These are phyloP conservation scores for Ectemnius continuus DNA, from an alignment of 2,888 invertebrate genomes.

Conservation along the genomic window DNA sequence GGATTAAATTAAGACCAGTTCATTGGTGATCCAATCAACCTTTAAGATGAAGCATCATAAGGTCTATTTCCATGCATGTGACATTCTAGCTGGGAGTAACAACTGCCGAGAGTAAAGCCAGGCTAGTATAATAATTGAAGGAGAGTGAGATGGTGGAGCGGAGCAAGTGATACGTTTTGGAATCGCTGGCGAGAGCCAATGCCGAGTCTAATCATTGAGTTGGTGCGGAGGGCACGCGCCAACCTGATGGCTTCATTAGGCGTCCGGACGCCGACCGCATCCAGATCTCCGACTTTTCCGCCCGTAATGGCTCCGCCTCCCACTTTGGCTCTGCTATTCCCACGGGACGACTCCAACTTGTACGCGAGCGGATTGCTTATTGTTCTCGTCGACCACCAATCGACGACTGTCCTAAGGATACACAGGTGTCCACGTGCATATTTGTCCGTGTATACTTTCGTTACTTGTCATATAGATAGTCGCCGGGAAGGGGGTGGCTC, in stretches of 20 bases:
- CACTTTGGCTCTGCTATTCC: constrained; percentile 40
- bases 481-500: too few relatives aligned
- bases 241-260: constrained; percentile 75
- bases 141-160: constrained; percentile 21
- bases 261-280: constrained; percentile 73
- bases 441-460: too few relatives aligned
- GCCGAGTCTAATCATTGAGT: constrained; percentile 74
- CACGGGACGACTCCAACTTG: constrained; percentile 60
- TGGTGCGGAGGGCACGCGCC: constrained; percentile 71
- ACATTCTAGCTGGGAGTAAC: constrained; percentile 62
- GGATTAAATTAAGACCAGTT: constrained; percentile 28
- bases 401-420: not conserved
- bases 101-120: constrained; percentile 53
- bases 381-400: constrained; percentile 11
- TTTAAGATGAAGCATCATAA: not conserved
- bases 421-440: too few relatives aligned
- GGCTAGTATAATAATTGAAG: constrained; percentile 70
- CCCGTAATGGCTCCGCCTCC: constrained; percentile 41
- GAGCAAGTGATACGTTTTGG: constrained; percentile 57
- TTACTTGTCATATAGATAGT: too few relatives aligned
- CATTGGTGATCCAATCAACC: constrained; percentile 24
- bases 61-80: constrained; percentile 36
- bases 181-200: constrained; percentile 57
- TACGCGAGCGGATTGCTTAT: constrained; percentile 66
- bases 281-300: constrained; percentile 68